These are phyloP conservation scores for Operophtera brumata DNA, from an alignment of 2,888 invertebrate genomes.

Conservation along the genomic window DNA sequence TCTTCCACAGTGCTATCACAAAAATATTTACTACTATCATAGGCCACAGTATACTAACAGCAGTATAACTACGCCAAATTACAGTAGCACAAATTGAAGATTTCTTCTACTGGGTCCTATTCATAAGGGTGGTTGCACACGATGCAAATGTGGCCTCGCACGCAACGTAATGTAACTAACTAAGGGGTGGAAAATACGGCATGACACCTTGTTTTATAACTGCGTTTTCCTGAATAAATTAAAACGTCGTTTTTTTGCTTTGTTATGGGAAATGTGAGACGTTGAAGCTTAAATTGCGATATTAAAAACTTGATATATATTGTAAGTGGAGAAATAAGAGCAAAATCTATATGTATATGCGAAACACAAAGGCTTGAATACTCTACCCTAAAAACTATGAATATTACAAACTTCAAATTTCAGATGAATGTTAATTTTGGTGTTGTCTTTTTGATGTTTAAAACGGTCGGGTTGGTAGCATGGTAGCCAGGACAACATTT, in stretches of 20 bases:
- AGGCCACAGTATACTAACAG: constrained; percentile 13
- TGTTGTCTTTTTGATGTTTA: too few species aligned
- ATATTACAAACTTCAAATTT: too few species aligned
- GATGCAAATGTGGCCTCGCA: constrained; percentile 43
- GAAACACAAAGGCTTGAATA: too few species aligned
- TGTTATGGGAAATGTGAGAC: constrained; percentile 15
- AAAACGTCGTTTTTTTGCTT: constrained; percentile 25
- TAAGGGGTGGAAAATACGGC: constrained; percentile 30
- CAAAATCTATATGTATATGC: too few species aligned
- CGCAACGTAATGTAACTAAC: constrained; percentile 38
- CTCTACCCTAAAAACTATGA: too few species aligned
- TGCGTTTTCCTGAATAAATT: constrained; percentile 33
- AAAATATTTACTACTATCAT: neutral
- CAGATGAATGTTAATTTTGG: too few species aligned
- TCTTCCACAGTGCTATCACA: neutral
- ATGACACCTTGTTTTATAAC: constrained; percentile 41
- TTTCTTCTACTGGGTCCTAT: constrained; percentile 35
- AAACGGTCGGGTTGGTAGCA: too few species aligned
- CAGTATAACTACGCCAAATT: constrained; percentile 29
- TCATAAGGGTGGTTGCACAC: constrained; percentile 39
- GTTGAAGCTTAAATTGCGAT: neutral
- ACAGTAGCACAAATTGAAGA: constrained; percentile 36
- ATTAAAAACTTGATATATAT: too few species aligned
- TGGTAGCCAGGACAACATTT: too few species aligned
- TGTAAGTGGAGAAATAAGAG: too few species aligned